Evolutionary conservation across 2,888 invertebrate genomes (phyloP).

Genomic region (Dicyrtomina minuta): DNA sequence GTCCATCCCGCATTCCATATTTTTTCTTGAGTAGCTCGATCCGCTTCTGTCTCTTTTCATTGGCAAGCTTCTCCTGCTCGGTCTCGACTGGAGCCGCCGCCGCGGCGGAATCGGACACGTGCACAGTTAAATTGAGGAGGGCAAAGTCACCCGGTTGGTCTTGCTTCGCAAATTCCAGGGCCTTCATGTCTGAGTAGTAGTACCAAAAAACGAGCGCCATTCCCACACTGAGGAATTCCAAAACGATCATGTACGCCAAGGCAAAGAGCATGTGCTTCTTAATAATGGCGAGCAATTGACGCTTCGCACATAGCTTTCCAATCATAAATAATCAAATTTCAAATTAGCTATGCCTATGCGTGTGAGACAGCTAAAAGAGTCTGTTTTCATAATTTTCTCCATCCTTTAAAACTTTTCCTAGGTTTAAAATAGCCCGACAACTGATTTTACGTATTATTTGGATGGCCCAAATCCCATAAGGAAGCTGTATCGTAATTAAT

Average conservation of each 20-base stretch:
- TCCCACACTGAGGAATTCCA: not conserved
- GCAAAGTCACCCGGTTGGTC: conserved; percentile 21
- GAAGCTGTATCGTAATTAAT: no score
- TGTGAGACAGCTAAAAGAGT: no score
- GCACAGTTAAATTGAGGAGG: not conserved
- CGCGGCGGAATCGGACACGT: not conserved
- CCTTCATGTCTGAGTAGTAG: conserved; percentile 24
- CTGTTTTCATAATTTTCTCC: no score
- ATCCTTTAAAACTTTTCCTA: no score
- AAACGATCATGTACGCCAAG: not conserved
- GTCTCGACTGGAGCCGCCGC: no score
- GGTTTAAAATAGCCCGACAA: no score
- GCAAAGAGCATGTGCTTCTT: not conserved
- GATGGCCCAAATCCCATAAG: no score
- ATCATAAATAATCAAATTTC: no score
- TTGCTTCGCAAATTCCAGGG: not conserved
- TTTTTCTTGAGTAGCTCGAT: not conserved
- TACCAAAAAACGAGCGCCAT: conserved; percentile 28
- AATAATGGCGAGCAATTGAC: not conserved
- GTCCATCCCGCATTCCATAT: conserved; percentile 1
- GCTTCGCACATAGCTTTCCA: not conserved
- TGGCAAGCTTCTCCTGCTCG: not conserved
- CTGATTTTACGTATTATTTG: no score
- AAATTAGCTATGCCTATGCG: no score
- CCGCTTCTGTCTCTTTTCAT: not conserved